Evolutionary conservation across 23 tunicate species (phyloP), one percentile per base, ranked within the genome.

Genomic region (Trididemnum clinides): DNA sequence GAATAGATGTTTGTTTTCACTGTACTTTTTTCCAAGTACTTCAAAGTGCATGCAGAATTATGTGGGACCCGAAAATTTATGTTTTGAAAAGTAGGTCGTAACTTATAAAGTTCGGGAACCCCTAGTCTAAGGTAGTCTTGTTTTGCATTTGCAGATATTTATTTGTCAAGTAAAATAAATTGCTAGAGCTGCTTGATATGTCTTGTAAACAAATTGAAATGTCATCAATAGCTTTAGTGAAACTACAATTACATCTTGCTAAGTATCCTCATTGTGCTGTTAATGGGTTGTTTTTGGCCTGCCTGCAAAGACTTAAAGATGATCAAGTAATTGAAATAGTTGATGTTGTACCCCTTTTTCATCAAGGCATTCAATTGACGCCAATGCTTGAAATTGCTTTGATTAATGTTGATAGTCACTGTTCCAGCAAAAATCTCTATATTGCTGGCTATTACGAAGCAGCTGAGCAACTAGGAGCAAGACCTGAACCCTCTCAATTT

Each of bases 361-460:
- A 96, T 51, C 97, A 96, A 37, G 78, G 88, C 25, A 51, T 96
- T 31, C 88, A 91, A 15, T 81, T 96, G 49, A 78, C 92, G 20
- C 97, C 97, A 2, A 96, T 96, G 99, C 81, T 96, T 27, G 96
- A 96, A 85, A 79, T 91, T 21, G 99, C 99, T 26, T 51, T 96
- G 27, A 72, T 69, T 10, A 65, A 87, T 73, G 84, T 91, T 34
- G 99, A 96, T 34, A 51, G 88, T 0, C 92, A 96, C 58, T 91
- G 97, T 50, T 20, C 80, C 18, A 62, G 54, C 0, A 84, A 91
- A 33, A 64, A 84, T 0, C 83, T 96, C 33, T 81, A 27, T 50
- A 84, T 96, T 20, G 99, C 99, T 57, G 99, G 99, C 1, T 96
- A 96, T 76, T 96, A 96, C 54, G 93, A 91, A 63, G 94, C 94